Percentiles rank a stretch among this genome's conserved stretches.
phyloP scores from a whole-genome alignment of 2,888 invertebrate species.

The Suillia variegata region DNA sequence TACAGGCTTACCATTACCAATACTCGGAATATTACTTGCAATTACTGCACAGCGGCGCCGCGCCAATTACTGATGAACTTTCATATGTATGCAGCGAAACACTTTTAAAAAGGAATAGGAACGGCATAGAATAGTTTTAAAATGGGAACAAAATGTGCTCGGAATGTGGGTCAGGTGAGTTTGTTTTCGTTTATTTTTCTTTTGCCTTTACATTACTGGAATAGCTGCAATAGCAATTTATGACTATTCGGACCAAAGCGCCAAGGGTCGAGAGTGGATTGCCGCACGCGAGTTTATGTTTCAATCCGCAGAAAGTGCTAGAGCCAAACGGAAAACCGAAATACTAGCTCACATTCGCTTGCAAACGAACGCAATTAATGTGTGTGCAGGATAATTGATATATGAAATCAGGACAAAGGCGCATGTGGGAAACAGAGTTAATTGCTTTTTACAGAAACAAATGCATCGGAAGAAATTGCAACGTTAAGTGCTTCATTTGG shows the following conservation, averaged over 20 bases:
- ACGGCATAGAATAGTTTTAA: neutral
- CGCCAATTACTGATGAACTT: conserved; percentile 3
- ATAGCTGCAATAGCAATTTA: conserved; percentile 9
- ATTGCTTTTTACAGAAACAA: neutral
- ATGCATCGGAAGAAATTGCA: neutral
- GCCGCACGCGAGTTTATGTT: conserved; percentile 11
- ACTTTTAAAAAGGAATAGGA: neutral
- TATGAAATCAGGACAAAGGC: no score
- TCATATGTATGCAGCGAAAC: neutral
- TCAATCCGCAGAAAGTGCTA: no score
- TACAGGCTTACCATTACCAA: no score
- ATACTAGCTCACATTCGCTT: conserved; percentile 1
- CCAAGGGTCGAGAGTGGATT: neutral
- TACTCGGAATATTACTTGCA: neutral
- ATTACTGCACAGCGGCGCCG: no score
- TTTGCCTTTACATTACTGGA: conserved; percentile 9
- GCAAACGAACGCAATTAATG: neutral
- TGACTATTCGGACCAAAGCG: neutral
- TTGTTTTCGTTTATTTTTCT: no score
- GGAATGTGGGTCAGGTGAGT: conserved; percentile 14
- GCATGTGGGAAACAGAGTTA: no score
- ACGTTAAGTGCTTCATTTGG: neutral
- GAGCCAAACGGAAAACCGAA: no score
- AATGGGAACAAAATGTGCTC: conserved; percentile 3
- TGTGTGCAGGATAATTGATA: neutral